Evolutionary conservation across 1,140 invertebrate genomes (phyloP), one percentile per base, ranked within the genome.

Genomic region (Bursaphelenchus mucronatus): DNA sequence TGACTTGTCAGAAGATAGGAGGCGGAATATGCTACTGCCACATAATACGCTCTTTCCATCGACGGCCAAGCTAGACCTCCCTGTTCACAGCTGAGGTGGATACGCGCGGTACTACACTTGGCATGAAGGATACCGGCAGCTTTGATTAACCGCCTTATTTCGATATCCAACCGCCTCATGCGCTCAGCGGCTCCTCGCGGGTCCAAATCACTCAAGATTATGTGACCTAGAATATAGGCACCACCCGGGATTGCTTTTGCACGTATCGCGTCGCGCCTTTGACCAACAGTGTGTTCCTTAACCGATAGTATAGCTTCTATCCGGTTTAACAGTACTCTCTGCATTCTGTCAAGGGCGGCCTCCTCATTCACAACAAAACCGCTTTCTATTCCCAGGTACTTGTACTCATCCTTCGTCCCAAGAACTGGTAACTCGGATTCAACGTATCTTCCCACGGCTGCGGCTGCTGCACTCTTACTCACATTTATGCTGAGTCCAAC

Each of bases 331-430:
- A 72, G 30, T 8, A 6, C 43, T 0, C n/a, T n/a, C 43, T 8
- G 7, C 8, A 73, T 39, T 44, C 66, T 40, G 15, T 73, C 69
- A 41, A 44, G 73, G 4, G 65, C 44, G 5, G 9, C 13, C 8
- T 2, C 71, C n/a, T 40, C 15, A 46, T 17, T 5, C 5, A 30
- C 30, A 30, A 9, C n/a, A 9, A 17, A 44, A 74, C 11, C n/a
- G 13, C n/a, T 57, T 69, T 39, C 45, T 69, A 71, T 8, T 4
- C 67, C 67, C 9, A 69, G 30, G 45, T 69, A 69, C 43, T 69
- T 69, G 39, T 69, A 69, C 4, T 15, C 10, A 8, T 44, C 19
- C 8, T 17, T 15, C 1, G 44, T 40, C 5, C 52, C 63, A 10
- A 69, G n/a, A 9, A 10, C 46, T 9, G 67, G 67, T 1, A 69